Base-by-base conservation (phyloP, 2,113 vertebrate species). In the Bucco capensis region DNA sequence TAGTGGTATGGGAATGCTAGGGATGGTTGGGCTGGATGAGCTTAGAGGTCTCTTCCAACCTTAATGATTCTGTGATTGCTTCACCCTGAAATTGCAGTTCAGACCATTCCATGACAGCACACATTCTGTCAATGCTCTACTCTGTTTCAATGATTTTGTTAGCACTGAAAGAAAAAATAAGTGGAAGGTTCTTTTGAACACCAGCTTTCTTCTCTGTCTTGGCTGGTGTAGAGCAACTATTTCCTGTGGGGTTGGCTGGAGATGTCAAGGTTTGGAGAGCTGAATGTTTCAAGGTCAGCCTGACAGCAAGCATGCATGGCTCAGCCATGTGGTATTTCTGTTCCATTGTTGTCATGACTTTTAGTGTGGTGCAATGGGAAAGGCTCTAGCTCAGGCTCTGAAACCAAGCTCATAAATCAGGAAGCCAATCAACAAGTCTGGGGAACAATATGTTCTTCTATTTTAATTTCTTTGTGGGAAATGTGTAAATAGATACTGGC, bases 391-490 rank as follows among this genome's bases (percentile, higher is more conserved):
- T 93, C 78, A 92, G 86, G 77, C 91, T 86, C 64, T 79, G 92
- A 96, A 92, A 94, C 74, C 92, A 94, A 95, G 82, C 89, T 96
- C 88, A 91, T 95, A 96, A 95, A 96, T 96, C 94, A 95, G 76
- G 54, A 95, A 96, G 88, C 94, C 95, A 95, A 79, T 88, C 72
- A 89, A 95, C 93, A 95, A 96, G 76, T 79, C 84, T 96, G 49
- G 89, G 88, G 92, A 96, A 94, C 96, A 92, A 91, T 93, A 93
- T 96, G 92, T 81, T 96, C 92, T 94, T 94, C 95, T 96, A 88
- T 95, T 89, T 97, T 97, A 94, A 96, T 81, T 96, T 95, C 92
- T 94, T 96, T 96, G 95, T 96, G 89, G 77, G 90, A 83, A 90
- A 79, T 87, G 75, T 91, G 74, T 95, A 93, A 92, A 91, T 88